Base-by-base conservation (phyloP, 2,888 invertebrate genomes). In the Agrochola lychnidis region DNA sequence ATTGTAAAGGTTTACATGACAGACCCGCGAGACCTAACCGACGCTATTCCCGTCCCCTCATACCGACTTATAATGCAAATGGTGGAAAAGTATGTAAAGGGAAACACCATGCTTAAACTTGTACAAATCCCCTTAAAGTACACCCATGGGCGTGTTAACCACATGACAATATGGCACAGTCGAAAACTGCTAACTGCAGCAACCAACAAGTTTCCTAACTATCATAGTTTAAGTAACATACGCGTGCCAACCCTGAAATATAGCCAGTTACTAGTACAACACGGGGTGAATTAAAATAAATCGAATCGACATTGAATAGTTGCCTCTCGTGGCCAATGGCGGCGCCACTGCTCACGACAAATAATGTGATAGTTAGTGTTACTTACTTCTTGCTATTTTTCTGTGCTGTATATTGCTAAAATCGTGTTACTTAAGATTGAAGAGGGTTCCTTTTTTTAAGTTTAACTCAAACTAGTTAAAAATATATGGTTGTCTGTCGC, bases 231-330 rank as follows among this genome's bases (percentile, higher is more conserved):
- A 9, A 36, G 53, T 42, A 51, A 62, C 30, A 25, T 10, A 45
- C 14, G 22, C 22, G 76, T 59, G 78, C n/a, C 73, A 88, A 19
- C 88, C 87, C 84, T 88, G 67, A 56, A 36, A 48, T 70, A 57
- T 53, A 72, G 69, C 64, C 74, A 56, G 81, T 79, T 83, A 82
- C 70, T 72, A 84, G 73, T 79, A 72, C 30, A 30, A 30, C 30
- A 30, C 82, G 84, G 86, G 89, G 86, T 83, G 89, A 92, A 92
- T 92, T 92, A 92, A 92, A 92, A 90, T 92, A 92, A 92, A 92
- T 92, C 89, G 90, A 91, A 91, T 88, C 83, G 91, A 88, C 91
- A 88, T 89, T 90, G 90, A 91, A 90, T 89, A 88, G 90, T 90
- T 89, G 89, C 90, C 87, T 89, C 89, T 88, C 87, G 51, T 51